Conservation (phyloP, 2,888 invertebrate genomes). For the Girardia tigrina region DNA sequence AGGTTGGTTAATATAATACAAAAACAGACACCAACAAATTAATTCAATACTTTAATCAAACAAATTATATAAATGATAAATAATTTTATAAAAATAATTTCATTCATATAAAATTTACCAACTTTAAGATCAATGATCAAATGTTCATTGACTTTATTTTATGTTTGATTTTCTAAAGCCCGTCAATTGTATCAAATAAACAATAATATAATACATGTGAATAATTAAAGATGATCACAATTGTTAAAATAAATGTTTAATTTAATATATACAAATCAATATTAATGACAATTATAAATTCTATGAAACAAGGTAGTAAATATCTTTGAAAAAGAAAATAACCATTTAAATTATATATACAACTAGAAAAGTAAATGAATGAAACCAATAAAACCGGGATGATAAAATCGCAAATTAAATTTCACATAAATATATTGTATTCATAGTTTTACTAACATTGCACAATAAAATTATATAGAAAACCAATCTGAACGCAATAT, state of each 20-base stretch:
- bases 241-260: neutral
- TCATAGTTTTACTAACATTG: neutral
- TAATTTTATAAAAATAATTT: too few relatives aligned
- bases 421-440: neutral
- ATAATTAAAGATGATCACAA: neutral
- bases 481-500: neutral
- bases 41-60: too few relatives aligned
- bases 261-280: neutral
- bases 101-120: too few relatives aligned
- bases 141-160: too few relatives aligned
- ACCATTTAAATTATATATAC: neutral
- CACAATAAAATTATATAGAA: neutral
- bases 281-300: neutral
- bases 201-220: neutral
- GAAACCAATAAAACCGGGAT: neutral
- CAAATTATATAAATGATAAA: too few relatives aligned
- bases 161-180: too few relatives aligned
- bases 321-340: slow-evolving; percentile 13
- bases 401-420: neutral
- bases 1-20: too few relatives aligned
- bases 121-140: too few relatives aligned
- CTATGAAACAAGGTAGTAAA: neutral
- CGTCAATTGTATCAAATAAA: too few relatives aligned
- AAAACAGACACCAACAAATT: too few relatives aligned
- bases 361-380: neutral